Evolutionary conservation across 2,113 vertebrate species (phyloP), one percentile per base, ranked within the genome.

Genomic region (Bubo scandiacus): DNA sequence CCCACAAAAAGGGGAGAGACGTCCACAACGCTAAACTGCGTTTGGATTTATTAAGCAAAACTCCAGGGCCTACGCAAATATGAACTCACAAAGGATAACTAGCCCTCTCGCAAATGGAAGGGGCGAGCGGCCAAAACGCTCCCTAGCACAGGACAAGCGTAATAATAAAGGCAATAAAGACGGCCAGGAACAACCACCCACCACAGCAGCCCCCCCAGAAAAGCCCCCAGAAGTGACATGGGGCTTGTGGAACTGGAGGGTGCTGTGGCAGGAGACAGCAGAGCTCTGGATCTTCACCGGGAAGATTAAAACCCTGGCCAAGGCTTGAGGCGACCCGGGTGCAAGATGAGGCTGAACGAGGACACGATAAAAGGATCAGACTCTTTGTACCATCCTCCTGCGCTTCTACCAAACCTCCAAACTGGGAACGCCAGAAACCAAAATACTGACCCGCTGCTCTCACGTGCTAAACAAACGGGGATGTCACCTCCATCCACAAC

Each of bases 291-390:
- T 13, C 1, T 8, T 27, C 32, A 26, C 22, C 42, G 49, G 17
- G 21, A 36, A n/a, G 40, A 36, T 49, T 4, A 34, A 67, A 67
- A n/a, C 4, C 36, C 54, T 3, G 10, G 25, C 1, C 0, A 70
- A 63, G 32, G 22, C 2, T 14, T 2, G 61, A 68, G 71, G 72
- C 4, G 61, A 49, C 57, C 2, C 0, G 9, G 84, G 32, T 4
- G 1, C 15, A 25, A 12, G 40, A 5, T 0, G 42, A 21, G 22
- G 2, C 15, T 3, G 34, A 17, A 4, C 0, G 10, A 32, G 84
- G 55, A 51, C 19, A 7, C 1, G 2, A 9, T 5, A 15, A 43
- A 18, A 14, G 26, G 27, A 10, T 0, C 4, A 23, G 27, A 42
- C 21, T 23, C 52, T 34, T 8, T 2, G 0, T 2, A 5, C 22